A percentile compares a stretch with the other conserved stretches of the same genome.
Conservation (phyloP, 2,797 vertebrate genomes). For the Tympanoctomys barrerae region DNA sequence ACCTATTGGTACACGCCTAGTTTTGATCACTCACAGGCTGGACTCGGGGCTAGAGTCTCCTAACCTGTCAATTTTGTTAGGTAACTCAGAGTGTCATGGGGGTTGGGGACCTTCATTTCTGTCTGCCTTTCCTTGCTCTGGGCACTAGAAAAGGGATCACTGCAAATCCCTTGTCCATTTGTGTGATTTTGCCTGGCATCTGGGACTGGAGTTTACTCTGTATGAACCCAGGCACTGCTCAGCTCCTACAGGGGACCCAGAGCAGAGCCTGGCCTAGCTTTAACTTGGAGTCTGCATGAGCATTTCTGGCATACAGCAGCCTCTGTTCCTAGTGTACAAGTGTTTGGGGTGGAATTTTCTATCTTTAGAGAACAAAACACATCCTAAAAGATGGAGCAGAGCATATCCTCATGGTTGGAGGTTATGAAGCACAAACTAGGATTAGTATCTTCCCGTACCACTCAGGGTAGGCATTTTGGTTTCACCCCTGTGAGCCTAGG, state of each 20-base stretch:
- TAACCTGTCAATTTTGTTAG: conserved; percentile 8
- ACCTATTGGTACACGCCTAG: not conserved
- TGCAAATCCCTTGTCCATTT: not conserved
- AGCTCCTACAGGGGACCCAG: not conserved
- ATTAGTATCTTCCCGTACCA: not conserved
- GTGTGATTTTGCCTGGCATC: not conserved
- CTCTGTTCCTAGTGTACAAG: accelerated
- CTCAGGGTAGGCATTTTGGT: not conserved
- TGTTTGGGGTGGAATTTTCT: not conserved
- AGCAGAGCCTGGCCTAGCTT: not conserved
- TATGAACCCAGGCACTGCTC: not conserved
- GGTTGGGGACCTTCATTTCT: not conserved
- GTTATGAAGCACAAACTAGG: not conserved
- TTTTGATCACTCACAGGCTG: not conserved
- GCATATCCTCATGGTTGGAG: not conserved
- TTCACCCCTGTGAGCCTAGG: not conserved
- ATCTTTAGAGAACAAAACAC: not conserved
- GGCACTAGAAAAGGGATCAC: not conserved
- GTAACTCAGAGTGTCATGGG: not conserved
- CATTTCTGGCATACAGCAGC: not conserved
- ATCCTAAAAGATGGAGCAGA: not conserved
- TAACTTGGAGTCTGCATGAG: not conserved
- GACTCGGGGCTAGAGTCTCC: not conserved
- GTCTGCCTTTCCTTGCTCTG: not conserved
- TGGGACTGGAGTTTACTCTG: not conserved